These are phyloP conservation scores for Brachyrhaphis roseni DNA, from an alignment of 2,797 vertebrate species.

Conservation along the genomic window DNA sequence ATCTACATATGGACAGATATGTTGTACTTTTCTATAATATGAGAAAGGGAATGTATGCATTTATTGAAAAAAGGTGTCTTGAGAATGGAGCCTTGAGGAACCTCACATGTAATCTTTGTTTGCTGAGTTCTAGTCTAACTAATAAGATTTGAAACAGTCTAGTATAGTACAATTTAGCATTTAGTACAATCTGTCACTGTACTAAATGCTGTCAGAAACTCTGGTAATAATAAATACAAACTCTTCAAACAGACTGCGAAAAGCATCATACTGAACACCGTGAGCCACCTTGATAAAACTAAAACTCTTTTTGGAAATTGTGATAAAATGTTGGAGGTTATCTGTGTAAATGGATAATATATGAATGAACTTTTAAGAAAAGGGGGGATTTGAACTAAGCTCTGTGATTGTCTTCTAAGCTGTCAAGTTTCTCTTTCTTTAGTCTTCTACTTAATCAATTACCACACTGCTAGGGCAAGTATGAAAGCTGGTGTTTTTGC, in stretches of 20 bases:
- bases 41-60: background rate
- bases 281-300: background rate
- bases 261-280: background rate
- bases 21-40: background rate
- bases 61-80: background rate
- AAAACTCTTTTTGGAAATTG: background rate
- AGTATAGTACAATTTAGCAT: background rate
- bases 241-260: background rate
- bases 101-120: background rate
- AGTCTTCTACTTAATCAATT: constrained; percentile 45
- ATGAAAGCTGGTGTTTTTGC: constrained; percentile 39
- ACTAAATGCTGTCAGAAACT: background rate
- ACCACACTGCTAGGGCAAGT: constrained; percentile 11
- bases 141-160: background rate
- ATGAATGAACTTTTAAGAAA: background rate
- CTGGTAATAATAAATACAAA: background rate
- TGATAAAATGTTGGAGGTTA: background rate
- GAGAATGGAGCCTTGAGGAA: background rate
- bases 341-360: background rate
- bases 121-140: background rate
- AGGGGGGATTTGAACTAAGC: background rate
- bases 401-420: constrained; percentile 46
- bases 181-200: no score
- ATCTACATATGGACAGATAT: background rate
- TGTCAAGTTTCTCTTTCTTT: constrained; percentile 35